Conservation (phyloP, 2,888 invertebrate genomes). For the Tineola bisselliella region DNA sequence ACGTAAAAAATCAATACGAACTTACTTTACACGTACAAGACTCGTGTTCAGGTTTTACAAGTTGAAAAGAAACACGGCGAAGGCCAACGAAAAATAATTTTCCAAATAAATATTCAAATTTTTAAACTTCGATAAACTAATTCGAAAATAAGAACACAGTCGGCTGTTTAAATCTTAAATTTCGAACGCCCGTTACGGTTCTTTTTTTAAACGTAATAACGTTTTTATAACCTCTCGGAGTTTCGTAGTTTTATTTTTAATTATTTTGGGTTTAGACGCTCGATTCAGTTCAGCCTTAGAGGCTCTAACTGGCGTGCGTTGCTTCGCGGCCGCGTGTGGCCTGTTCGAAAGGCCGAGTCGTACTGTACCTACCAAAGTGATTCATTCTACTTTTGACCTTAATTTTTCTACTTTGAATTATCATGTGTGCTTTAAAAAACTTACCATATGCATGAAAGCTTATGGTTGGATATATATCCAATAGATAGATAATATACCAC, state of each 20-base stretch:
- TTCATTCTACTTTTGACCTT: not conserved
- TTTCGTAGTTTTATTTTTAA: not conserved
- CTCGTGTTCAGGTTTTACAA: not conserved
- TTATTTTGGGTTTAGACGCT: constrained; percentile 17
- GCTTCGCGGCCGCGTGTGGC: constrained; percentile 29
- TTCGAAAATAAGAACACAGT: constrained; percentile 2
- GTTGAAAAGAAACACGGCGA: not conserved
- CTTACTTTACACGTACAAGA: not conserved
- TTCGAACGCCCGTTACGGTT: not conserved
- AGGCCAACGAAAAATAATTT: not conserved
- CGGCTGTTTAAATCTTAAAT: not conserved
- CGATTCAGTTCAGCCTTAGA: constrained; percentile 37
- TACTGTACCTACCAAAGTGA: constrained; percentile 14
- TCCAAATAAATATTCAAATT: not conserved
- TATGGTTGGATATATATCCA: no score
- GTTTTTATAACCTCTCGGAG: not conserved
- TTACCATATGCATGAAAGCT: no score
- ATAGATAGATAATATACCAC: no score
- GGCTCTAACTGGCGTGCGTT: constrained; percentile 40
- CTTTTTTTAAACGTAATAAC: not conserved
- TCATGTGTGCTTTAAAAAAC: no score
- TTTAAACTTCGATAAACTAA: constrained; percentile 2
- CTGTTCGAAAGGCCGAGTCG: constrained; percentile 21
- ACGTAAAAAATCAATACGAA: not conserved
- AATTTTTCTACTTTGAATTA: no score